Evolutionary conservation across 1,140 invertebrate species (phyloP), one percentile per base, ranked within the genome.

Genomic region (Trypoxylus dichotomus): DNA sequence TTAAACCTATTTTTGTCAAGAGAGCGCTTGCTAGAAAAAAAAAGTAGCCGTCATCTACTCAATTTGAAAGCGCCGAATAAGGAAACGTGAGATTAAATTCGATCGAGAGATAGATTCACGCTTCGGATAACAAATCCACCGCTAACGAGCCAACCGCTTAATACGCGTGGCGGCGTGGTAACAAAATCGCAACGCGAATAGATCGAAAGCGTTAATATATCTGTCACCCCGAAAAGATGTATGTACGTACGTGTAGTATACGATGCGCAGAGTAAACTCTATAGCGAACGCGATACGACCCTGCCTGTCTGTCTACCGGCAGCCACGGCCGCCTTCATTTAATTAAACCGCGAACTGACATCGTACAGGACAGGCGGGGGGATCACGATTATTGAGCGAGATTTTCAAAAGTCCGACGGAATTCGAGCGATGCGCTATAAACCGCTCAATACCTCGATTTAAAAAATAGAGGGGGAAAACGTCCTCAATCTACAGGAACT

Each of bases 271-370:
- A 37, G 32, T 5, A 37, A 37, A 37, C 32, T 8, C 5, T 37
- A 8, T 37, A 8, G n/a, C n/a, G n/a, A n/a, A n/a, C n/a, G n/a
- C n/a, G 32, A 58, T 58, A 7, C 21, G 47, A 21, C 47, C 47
- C 47, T 13, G 32, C 32, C 32, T 37, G 32, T 8, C 32, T 37
- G 32, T 8, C 32, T 37, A 5, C 32, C 2, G 32, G n/a, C n/a
- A n/a, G n/a, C n/a, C 6, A 21, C 21, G 47, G 21, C 47, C 47
- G 7, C 47, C 47, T 19, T 21, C 54, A 37, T 58, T 75, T 78
- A 78, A 78, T 78, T 78, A 78, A 78, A 78, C 77, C 77, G 63
- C 77, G 74, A 78, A 75, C 77, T 78, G 72, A 78, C 77, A 75
- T 13, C 47, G 47, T 19, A 58, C 29, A 71, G 24, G 68, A 71